A percentile compares a stretch with the other conserved stretches of the same genome.
Conservation (phyloP, 2,113 vertebrate genomes). For the Lophius piscatorius region DNA sequence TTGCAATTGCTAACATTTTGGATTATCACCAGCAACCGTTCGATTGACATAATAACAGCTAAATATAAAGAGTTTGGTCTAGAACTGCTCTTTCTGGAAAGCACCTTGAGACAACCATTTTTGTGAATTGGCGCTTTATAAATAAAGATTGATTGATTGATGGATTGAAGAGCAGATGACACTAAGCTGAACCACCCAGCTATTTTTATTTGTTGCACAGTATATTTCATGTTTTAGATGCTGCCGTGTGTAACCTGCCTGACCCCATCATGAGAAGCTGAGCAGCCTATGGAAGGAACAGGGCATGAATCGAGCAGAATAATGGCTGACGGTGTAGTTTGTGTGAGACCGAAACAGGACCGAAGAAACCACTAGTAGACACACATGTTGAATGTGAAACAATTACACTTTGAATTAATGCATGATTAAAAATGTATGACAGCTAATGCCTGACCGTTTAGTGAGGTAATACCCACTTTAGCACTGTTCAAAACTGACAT, state of each 20-base stretch:
- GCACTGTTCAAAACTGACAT: conserved; percentile 10
- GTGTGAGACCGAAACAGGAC: conserved; percentile 1
- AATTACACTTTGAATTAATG: no score
- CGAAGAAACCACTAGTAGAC: no score
- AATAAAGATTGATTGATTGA: no score
- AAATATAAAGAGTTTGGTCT: no score
- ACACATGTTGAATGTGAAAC: no score
- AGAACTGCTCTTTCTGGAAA: no score
- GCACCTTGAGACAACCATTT: no score
- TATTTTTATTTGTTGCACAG: conserved; percentile 2
- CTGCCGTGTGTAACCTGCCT: conserved; percentile 19
- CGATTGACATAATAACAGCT: no score
- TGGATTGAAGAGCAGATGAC: not conserved
- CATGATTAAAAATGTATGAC: no score
- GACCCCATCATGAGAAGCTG: conserved; percentile 32
- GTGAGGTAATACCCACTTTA: not conserved
- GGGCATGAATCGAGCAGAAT: conserved; percentile 23
- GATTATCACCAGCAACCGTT: not conserved
- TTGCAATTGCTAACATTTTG: not conserved
- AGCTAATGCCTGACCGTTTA: no score
- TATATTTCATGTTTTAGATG: conserved; percentile 19
- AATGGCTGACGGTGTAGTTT: conserved; percentile 7
- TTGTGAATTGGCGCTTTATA: no score
- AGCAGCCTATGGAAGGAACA: conserved; percentile 21
- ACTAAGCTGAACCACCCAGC: not conserved